Evolutionary conservation across 2,888 invertebrate genomes (phyloP), one percentile per base, ranked within the genome.

Genomic region (Orthosia cruda): DNA sequence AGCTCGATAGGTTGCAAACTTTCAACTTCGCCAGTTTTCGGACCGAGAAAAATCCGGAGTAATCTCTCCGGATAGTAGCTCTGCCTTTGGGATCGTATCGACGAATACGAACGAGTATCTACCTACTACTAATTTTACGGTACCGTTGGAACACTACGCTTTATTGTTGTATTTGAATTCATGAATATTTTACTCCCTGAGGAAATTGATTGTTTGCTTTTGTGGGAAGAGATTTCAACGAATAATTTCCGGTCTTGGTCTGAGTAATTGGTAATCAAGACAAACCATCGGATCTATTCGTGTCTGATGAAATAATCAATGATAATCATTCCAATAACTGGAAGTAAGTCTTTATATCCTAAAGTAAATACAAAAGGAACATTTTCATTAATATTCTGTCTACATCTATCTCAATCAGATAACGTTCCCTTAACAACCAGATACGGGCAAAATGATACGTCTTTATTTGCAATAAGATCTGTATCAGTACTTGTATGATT

Each of bases 11-110:
- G 86, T 89, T 84, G 86, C 86, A 79, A 91, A 90, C 88, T 89
- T 79, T 71, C 79, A 89, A 89, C 90, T 91, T 88, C 61, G 70
- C 86, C 81, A 77, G 86, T 84, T 87, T 87, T 86, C 72, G 82
- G 81, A 78, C 87, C 83, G 84, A 80, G 87, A 72, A 88, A 92
- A 92, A 92, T 89, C 90, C 88, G 81, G 86, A 82, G 86, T 89
- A 89, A 91, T 90, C 89, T 87, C 78, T 59, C 77, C 58, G 83
- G 86, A 81, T 84, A 77, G 80, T 85, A 85, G 40, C 86, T 88
- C 86, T 79, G 85, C 89, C 88, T 86, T 66, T 72, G 87, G 87
- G 88, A 88, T 55, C 59, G 75, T 66, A 74, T 67, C 58, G 80
- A 68, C 83, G 66, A 61, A 80, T 79, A 78, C 55, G 49, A 62